Percentiles rank a stretch among this genome's conserved stretches.
These are phyloP conservation scores for Drosophila imparisetae DNA, from an alignment of 2,888 invertebrate species.

Conservation along the genomic window DNA sequence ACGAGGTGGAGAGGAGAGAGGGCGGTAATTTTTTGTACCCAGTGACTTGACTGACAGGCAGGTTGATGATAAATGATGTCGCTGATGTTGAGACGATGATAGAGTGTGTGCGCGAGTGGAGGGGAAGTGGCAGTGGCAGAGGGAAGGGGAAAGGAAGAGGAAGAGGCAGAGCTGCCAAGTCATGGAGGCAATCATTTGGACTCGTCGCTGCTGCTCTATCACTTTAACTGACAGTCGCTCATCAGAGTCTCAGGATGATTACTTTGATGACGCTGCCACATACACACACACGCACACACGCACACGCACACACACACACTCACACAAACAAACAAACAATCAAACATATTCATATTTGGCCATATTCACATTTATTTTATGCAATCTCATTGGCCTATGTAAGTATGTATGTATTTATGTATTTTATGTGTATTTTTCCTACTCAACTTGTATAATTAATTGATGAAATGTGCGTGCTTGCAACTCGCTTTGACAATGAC, in stretches of 20 bases:
- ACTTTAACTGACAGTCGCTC: conserved; percentile 76
- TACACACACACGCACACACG: conserved; percentile 16
- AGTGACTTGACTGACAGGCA: conserved; percentile 81
- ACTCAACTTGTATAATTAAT: conserved; percentile 76
- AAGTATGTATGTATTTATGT: not conserved
- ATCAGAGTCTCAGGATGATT: conserved; percentile 74
- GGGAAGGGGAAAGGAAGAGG: conserved; percentile 17
- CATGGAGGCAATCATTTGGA: conserved; percentile 80
- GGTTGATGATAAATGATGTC: conserved; percentile 84
- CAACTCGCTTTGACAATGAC: conserved; percentile 77
- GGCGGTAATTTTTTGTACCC: conserved; percentile 63
- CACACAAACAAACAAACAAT: not conserved
- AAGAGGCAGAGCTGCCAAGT: conserved; percentile 59
- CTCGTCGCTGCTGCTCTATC: conserved; percentile 67
- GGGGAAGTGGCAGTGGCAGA: conserved; percentile 31
- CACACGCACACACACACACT: not conserved
- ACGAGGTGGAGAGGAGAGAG: conserved; percentile 8
- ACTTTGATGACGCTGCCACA: conserved; percentile 81
- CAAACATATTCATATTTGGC: conserved; percentile 47
- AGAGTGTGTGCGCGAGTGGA: conserved; percentile 11
- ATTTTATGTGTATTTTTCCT: conserved; percentile 4
- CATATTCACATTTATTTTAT: conserved; percentile 45
- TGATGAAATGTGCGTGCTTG: conserved; percentile 79
- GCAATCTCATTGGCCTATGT: conserved; percentile 60
- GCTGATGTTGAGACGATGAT: conserved; percentile 76